Percentiles rank a stretch among this genome's conserved stretches.
Evolutionary conservation across 2,888 invertebrate species (phyloP).

Genomic region (Drosophila mimica): DNA sequence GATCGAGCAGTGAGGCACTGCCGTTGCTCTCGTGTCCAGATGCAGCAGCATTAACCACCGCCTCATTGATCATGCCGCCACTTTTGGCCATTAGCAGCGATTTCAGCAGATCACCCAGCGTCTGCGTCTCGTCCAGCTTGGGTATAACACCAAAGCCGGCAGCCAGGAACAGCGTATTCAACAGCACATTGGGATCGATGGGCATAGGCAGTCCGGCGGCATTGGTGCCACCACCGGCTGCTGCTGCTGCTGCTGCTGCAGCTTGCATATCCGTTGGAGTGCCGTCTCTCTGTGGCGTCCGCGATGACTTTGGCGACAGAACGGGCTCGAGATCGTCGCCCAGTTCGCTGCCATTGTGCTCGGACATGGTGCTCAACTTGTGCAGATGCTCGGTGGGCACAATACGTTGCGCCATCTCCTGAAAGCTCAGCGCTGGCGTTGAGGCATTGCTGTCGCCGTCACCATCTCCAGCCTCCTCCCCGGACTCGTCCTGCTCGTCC

Average conservation of each 20-base stretch:
- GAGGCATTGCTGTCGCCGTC: conserved; percentile 86
- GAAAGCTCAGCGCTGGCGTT: conserved; percentile 72
- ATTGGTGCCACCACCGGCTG: conserved; percentile 39
- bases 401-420: conserved; percentile 66
- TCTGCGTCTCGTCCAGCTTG: conserved; percentile 79
- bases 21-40: conserved; percentile 59
- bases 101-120: conserved; percentile 82
- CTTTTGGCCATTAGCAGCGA: conserved; percentile 78
- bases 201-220: conserved; percentile 60
- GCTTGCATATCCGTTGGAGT: conserved; percentile 33
- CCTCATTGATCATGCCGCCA: conserved; percentile 59
- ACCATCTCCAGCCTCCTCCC: conserved; percentile 85
- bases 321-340: conserved; percentile 53
- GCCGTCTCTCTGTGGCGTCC: conserved; percentile 36
- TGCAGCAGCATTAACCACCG: conserved; percentile 54
- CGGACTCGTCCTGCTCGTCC: conserved; percentile 82
- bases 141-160: conserved; percentile 74
- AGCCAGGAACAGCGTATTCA: conserved; percentile 82
- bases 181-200: conserved; percentile 79
- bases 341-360: conserved; percentile 75
- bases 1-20: conserved; percentile 73
- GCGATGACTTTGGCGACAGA: conserved; percentile 55
- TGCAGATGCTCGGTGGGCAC: conserved; percentile 71
- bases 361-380: conserved; percentile 67
- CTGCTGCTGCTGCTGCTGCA: conserved; percentile 15